phyloP scores from a whole-genome alignment of 1,140 invertebrate species.

The Zaprionus nigranus region DNA sequence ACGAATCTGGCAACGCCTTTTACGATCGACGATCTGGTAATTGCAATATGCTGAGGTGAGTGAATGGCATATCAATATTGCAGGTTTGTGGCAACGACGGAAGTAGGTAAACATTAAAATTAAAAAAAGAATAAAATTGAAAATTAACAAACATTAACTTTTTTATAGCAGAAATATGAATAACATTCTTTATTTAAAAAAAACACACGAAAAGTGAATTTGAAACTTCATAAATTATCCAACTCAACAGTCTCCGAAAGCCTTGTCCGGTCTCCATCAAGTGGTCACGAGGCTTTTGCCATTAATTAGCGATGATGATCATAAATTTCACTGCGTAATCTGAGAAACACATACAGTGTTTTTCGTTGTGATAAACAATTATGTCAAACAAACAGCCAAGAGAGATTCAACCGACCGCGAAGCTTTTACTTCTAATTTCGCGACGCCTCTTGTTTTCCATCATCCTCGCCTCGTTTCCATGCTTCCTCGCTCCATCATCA shows the following conservation, averaged over 20 bases:
- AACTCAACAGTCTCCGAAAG: background rate
- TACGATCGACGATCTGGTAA: background rate
- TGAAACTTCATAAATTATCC: background rate
- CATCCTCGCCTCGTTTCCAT: background rate
- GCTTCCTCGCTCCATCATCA: background rate
- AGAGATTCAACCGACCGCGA: conserved; percentile 21
- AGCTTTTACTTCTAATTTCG: conserved; percentile 57
- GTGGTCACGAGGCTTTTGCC: conserved; percentile 6
- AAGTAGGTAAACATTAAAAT: too few relatives aligned
- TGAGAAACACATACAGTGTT: conserved; percentile 26
- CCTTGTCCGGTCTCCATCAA: background rate
- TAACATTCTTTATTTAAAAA: background rate
- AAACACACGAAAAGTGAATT: background rate
- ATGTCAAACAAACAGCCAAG: conserved; percentile 51
- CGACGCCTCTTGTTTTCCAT: conserved; percentile 14
- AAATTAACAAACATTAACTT: too few relatives aligned
- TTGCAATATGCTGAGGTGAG: background rate
- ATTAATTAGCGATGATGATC: conserved; percentile 38
- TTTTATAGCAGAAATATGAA: too few relatives aligned
- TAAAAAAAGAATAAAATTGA: too few relatives aligned
- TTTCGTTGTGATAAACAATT: conserved; percentile 39
- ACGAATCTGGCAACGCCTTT: background rate
- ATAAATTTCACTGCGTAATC: conserved; percentile 51
- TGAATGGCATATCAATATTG: too few relatives aligned
- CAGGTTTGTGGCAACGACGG: too few relatives aligned